These are phyloP conservation scores for Wiebesia pumilae DNA, from an alignment of 1,140 invertebrate genomes.

Conservation along the genomic window DNA sequence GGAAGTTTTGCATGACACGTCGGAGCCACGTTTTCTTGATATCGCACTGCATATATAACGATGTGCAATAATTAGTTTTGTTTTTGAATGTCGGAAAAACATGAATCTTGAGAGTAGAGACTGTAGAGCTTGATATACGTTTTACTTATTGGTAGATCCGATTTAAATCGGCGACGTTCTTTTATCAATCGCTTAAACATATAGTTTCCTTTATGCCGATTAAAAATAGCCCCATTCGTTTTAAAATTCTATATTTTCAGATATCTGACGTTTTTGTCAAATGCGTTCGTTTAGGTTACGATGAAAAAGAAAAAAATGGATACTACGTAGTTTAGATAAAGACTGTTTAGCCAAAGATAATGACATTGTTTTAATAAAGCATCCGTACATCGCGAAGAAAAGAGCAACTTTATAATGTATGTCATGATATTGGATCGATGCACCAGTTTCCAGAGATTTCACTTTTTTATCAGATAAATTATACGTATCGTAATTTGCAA, in stretches of 20 bases:
- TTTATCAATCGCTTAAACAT: background rate
- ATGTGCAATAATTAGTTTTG: background rate
- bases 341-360: background rate
- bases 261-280: too few relatives aligned
- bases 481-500: too few relatives aligned
- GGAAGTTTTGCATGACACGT: background rate
- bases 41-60: background rate
- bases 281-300: too few relatives aligned
- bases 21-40: background rate
- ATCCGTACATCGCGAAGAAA: background rate
- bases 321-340: background rate
- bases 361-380: background rate
- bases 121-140: background rate
- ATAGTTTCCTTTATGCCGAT: background rate
- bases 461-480: background rate
- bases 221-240: background rate
- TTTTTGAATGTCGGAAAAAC: background rate
- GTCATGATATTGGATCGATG: background rate
- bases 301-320: background rate
- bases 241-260: background rate
- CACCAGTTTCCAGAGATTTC: background rate
- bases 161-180: background rate
- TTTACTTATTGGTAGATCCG: background rate
- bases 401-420: background rate
- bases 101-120: background rate